Evolutionary conservation across 1,140 invertebrate genomes (phyloP).

Genomic region (Zaprionus capensis): DNA sequence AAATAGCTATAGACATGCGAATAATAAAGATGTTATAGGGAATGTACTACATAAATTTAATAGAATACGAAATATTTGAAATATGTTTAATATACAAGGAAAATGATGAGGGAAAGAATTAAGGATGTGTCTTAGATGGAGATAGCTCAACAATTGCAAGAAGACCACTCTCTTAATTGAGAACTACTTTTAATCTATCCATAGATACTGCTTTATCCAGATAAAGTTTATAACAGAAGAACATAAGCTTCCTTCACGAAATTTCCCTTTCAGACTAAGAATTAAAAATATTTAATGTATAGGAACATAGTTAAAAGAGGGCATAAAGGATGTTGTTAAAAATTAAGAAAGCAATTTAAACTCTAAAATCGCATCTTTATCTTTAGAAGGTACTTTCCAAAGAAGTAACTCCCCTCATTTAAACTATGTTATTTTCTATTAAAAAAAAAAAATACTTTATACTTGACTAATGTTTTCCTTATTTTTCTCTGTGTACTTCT

Average conservation of each 20-base stretch:
- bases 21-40: not conserved
- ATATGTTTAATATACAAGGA: not conserved
- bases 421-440: too few species aligned
- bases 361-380: too few species aligned
- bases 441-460: too few species aligned
- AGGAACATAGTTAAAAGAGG: too few species aligned
- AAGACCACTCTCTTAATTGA: not conserved
- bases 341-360: too few species aligned
- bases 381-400: too few species aligned
- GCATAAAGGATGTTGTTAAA: too few species aligned
- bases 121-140: not conserved
- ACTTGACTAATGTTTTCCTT: not conserved
- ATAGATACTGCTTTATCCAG: too few species aligned
- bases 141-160: not conserved
- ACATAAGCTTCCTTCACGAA: not conserved
- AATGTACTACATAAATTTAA: not conserved
- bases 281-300: not conserved
- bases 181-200: too few species aligned
- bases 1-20: not conserved
- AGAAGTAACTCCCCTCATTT: too few species aligned
- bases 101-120: not conserved
- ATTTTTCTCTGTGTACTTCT: not conserved
- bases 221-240: not conserved
- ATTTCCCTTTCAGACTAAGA: not conserved
- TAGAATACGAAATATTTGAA: not conserved